Base-by-base conservation (phyloP, 1,140 invertebrate species). In the Drosophila lacertosa region DNA sequence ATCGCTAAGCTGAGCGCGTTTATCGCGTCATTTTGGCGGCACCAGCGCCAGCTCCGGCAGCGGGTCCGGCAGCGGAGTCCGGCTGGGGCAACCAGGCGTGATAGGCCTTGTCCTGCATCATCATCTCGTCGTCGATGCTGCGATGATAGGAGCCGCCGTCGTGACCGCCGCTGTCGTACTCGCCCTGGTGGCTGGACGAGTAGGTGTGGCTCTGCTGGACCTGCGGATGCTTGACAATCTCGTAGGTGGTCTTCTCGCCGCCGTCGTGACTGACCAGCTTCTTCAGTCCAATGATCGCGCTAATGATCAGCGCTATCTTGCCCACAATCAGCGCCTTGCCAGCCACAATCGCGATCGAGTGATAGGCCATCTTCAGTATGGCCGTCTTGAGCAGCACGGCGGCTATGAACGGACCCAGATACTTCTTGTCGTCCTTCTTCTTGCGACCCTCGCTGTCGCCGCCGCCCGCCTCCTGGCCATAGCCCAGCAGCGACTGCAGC, bases 191-290 rank as follows among this genome's bases (percentile, higher is more conserved):
- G 10, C 93, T 93, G 5, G 94, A 94, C 1, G 95, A 96, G 80
- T 96, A 95, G 3, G 95, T 94, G 72, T 96, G 95, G 74, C 93
- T 93, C 89, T 95, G 94, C 35, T 94, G 95, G 51, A 96, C 94
- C 74, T 96, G 94, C n/a, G 96, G 96, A 91, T 96, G 95, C 89
- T 97, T 96, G 13, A 97, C 94, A 83, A 97, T 96, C 91, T 96
- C 96, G 77, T 96, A 95, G 10, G 96, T 96, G 2, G 95, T 96
- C 89, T 96, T 96, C 81, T 96, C 95, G 47, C 94, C 93, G 13
- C 93, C 92, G 60, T 93, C 93, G 33, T 92, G 91, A 4, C 93
- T 92, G 0, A 95, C 93, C 16, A 96, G 91, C 82, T 96, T 96
- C 92, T 96, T 96, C 39, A 97, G 91, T 0, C 95, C 95, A 39